Base-by-base conservation (phyloP, 1,140 invertebrate species). In the Lerema accius region DNA sequence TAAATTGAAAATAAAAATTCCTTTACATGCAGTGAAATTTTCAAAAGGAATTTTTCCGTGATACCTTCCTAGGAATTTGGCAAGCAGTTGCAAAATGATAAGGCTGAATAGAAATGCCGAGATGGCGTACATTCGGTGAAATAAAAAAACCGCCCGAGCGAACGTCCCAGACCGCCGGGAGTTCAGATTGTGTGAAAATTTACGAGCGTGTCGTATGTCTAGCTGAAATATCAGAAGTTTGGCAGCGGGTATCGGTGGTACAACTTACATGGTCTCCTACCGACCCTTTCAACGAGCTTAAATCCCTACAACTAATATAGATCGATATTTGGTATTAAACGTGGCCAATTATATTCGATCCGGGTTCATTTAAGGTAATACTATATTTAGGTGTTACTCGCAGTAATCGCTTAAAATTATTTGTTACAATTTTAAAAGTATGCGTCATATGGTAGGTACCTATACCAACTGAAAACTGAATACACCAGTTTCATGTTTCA, bases 101-200 rank as follows among this genome's bases (percentile, higher is more conserved):
- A 60, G 42, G 23, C 19, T 14, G 37, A 49, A 61, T 40, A 65
- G 58, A 64, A 64, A 56, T 64, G 60, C 48, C 10, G 42, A 58
- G 42, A 56, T 28, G 40, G 19, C 40, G 53, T 19, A 35, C 37
- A 26, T 35, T 55, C 13, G 17, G 17, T 45, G 53, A 49, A 40
- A 60, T 60, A 50, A 65, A 65, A 69, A 69, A 56, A 43, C 35
- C 28, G 11, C 39, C 2, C 37, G 39, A 14, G 17, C 39, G 37
- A 13, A 3, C 39, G 15, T 45, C 13, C 26, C 53, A 11, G 40
- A 64, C 11, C 39, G 42, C 26, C 37, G 39, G 37, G 17, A 19
- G 61, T 75, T 69, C 68, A 73, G 72, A 79, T 69, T 69, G 68
- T 69, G 73, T 75, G 77, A 78, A 75, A 78, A 84, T 82, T 82